Conservation (phyloP, 2,797 vertebrate genomes). For the Lithobates pipiens region DNA sequence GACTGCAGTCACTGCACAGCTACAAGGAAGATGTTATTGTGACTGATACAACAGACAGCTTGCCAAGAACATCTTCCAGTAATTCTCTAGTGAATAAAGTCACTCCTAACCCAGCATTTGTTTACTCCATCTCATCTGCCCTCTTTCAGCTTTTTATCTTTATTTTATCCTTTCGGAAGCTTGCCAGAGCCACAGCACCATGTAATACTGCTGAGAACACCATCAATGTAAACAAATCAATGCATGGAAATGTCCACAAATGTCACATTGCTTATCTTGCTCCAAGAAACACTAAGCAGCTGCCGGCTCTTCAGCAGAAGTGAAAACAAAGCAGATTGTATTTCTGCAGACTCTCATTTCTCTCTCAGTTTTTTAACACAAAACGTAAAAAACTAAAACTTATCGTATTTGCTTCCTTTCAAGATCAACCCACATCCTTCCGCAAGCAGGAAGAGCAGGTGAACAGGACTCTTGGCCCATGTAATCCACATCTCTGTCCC, state of each 20-base stretch:
- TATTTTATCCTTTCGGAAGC: slow-evolving; percentile 56
- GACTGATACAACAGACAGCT: slow-evolving; percentile 69
- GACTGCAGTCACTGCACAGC: slow-evolving; percentile 27
- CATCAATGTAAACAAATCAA: slow-evolving; percentile 63
- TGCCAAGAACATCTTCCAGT: slow-evolving; percentile 71
- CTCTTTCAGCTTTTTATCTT: slow-evolving; percentile 47
- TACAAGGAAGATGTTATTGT: slow-evolving; percentile 66
- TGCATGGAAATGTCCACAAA: slow-evolving; percentile 64
- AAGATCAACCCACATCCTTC: slow-evolving; percentile 74
- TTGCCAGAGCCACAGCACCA: slow-evolving; percentile 51
- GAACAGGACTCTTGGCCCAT: slow-evolving; percentile 70
- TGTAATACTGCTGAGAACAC: slow-evolving; percentile 63
- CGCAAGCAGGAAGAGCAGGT: slow-evolving; percentile 75
- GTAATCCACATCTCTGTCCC: slow-evolving; percentile 6
- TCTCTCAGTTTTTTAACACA: slow-evolving; percentile 65
- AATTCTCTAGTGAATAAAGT: slow-evolving; percentile 69
- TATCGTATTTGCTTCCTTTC: slow-evolving; percentile 70
- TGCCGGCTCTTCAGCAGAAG: slow-evolving; percentile 62
- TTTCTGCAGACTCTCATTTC: slow-evolving; percentile 64
- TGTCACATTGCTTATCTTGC: slow-evolving; percentile 68
- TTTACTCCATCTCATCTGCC: slow-evolving; percentile 58
- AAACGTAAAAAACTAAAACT: slow-evolving; percentile 67
- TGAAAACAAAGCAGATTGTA: slow-evolving; percentile 64
- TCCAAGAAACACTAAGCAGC: slow-evolving; percentile 67
- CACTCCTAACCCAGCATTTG: slow-evolving; percentile 60